Evolutionary conservation across 2,113 vertebrate species (phyloP).

Genomic region (Rhea americana): DNA sequence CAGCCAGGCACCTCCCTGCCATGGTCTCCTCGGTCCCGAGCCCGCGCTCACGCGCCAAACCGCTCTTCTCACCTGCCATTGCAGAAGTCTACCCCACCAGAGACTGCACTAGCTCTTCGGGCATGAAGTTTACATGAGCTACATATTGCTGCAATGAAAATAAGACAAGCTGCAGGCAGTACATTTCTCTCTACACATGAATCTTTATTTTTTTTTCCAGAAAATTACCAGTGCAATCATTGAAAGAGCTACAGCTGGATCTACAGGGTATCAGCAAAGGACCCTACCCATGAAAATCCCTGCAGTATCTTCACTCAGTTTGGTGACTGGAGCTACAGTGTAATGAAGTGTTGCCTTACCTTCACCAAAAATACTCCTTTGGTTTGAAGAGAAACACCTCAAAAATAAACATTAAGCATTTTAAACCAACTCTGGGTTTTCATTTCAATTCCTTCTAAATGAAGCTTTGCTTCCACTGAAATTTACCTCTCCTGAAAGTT

Average conservation of each 20-base stretch:
- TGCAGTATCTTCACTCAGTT: neutral
- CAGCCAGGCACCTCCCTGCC: fast-evolving
- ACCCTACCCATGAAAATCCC: neutral
- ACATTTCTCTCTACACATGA: neutral
- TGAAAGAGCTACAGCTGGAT: neutral
- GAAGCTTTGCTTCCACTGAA: neutral
- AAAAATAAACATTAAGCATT: neutral
- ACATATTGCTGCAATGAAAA: neutral
- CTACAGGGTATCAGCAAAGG: neutral
- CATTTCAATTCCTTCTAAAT: neutral
- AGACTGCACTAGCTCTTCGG: neutral
- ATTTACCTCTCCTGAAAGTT: neutral
- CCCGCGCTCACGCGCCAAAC: fast-evolving
- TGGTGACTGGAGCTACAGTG: neutral
- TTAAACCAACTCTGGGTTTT: neutral
- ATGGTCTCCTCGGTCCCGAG: neutral
- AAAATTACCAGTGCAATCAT: neutral
- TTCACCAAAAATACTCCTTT: neutral
- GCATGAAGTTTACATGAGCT: neutral
- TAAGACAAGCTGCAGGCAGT: neutral
- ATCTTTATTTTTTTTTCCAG: constrained; percentile 7
- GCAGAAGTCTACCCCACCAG: neutral
- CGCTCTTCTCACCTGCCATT: neutral
- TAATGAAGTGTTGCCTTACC: neutral
- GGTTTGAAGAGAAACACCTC: neutral